Percentiles rank a stretch among this genome's conserved stretches.
phyloP scores from a whole-genome alignment of 2,797 vertebrate genomes.

The Cryptoprocta ferox region DNA sequence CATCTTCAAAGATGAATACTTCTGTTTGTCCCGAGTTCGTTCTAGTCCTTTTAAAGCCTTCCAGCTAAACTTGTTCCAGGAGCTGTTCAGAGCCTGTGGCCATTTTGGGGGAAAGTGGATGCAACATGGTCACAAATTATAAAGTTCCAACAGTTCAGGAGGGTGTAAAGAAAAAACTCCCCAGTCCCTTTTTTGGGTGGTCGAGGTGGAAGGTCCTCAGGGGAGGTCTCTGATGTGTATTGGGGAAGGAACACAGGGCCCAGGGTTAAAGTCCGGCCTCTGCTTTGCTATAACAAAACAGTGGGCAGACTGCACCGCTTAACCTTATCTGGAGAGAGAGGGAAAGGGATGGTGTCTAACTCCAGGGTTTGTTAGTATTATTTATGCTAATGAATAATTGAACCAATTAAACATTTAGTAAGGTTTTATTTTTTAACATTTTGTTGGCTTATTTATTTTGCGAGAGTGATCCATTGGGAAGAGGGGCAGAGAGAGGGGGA shows the following conservation, averaged over 20 bases:
- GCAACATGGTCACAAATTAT: not conserved
- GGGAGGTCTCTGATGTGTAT: not conserved
- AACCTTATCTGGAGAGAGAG: not conserved
- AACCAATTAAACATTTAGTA: not conserved
- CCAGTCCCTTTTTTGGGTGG: not conserved
- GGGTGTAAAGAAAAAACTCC: not conserved
- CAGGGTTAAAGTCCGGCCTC: not conserved
- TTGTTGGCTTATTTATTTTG: no score
- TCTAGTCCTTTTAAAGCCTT: not conserved
- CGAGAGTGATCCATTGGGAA: no score
- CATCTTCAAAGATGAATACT: not conserved
- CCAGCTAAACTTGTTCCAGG: not conserved
- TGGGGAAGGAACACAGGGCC: not conserved
- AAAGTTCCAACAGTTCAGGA: not conserved
- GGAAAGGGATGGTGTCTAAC: not conserved
- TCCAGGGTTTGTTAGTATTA: not conserved
- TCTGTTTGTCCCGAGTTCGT: not conserved
- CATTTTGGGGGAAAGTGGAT: not conserved
- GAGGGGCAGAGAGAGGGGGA: no score
- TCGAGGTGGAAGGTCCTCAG: not conserved
- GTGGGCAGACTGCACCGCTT: not conserved
- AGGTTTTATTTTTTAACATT: not conserved
- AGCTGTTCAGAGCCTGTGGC: not conserved
- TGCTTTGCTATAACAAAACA: not conserved
- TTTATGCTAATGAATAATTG: not conserved